Percentiles rank a stretch among this genome's conserved stretches.
Conservation (phyloP, 2,888 invertebrate genomes). For the Pachliopta kotzebuea region DNA sequence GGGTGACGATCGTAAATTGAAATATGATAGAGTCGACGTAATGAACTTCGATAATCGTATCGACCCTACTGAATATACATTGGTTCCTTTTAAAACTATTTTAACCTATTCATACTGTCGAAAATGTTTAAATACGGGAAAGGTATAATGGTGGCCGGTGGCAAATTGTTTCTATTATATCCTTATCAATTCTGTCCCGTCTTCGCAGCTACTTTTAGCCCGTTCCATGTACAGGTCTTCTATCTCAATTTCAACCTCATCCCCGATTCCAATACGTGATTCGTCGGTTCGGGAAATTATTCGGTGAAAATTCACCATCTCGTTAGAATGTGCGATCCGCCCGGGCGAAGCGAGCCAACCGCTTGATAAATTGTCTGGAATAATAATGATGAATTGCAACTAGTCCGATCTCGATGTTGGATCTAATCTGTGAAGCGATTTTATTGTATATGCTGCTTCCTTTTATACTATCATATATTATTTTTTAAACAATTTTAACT, state of each 20-base stretch:
- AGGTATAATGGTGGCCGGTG: neutral
- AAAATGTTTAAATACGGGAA: neutral
- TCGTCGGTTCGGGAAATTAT: conserved; percentile 78
- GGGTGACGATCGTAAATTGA: conserved; percentile 79
- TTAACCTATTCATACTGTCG: neutral
- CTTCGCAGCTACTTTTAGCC: conserved; percentile 39
- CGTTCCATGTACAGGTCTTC: conserved; percentile 68
- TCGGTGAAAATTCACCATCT: conserved; percentile 80
- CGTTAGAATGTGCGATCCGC: conserved; percentile 79
- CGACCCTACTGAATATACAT: conserved; percentile 49
- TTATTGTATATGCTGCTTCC: conserved; percentile 35
- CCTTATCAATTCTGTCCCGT: conserved; percentile 29
- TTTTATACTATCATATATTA: conserved; percentile 3
- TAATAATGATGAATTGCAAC: conserved; percentile 81
- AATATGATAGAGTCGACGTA: conserved; percentile 78
- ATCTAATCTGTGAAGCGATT: conserved; percentile 67
- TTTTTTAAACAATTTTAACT: neutral
- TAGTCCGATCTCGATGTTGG: conserved; percentile 66
- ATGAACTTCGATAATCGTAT: conserved; percentile 68
- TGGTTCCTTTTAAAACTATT: neutral
- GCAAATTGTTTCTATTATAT: conserved; percentile 22
- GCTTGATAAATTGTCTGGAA: conserved; percentile 81
- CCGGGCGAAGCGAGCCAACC: conserved; percentile 75
- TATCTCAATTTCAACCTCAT: conserved; percentile 78
- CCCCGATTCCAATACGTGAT: conserved; percentile 79